phyloP scores from a whole-genome alignment of 92 coral and sea anemone species.

The Parazoanthus atlanticus region DNA sequence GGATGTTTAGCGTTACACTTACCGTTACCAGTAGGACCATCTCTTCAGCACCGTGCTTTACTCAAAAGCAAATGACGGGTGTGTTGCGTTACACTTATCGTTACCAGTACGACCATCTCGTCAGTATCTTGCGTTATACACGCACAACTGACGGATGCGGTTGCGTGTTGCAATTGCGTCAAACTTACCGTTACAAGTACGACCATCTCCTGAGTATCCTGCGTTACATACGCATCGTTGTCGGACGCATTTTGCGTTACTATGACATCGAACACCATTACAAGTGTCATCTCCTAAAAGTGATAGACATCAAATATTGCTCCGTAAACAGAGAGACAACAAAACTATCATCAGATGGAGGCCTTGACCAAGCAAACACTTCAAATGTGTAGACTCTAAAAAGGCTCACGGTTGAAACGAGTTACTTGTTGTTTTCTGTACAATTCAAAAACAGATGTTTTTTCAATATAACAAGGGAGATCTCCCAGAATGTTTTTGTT shows the following conservation, averaged over 20 bases:
- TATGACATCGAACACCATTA: constrained; percentile 59
- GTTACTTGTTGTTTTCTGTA: no score
- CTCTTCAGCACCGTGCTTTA: no score
- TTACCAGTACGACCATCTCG: background rate
- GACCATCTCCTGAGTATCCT: constrained; percentile 76
- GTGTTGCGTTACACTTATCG: constrained; percentile 27
- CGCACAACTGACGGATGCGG: background rate
- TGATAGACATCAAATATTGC: background rate
- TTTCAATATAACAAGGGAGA: no score
- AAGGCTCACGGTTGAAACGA: background rate
- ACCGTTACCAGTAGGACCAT: no score
- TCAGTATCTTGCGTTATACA: background rate
- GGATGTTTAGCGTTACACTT: background rate
- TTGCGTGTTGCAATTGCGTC: background rate
- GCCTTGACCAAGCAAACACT: background rate
- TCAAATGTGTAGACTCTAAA: no score
- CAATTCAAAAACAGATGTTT: no score
- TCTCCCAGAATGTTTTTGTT: no score
- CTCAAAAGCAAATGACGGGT: no score
- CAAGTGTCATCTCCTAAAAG: constrained; percentile 73
- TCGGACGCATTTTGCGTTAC: constrained; percentile 62
- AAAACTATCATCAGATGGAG: background rate
- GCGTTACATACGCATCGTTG: constrained; percentile 68
- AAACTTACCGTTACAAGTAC: no score
- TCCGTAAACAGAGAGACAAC: background rate